Conservation (phyloP, 1,140 invertebrate genomes). For the Lucilia sericata region DNA sequence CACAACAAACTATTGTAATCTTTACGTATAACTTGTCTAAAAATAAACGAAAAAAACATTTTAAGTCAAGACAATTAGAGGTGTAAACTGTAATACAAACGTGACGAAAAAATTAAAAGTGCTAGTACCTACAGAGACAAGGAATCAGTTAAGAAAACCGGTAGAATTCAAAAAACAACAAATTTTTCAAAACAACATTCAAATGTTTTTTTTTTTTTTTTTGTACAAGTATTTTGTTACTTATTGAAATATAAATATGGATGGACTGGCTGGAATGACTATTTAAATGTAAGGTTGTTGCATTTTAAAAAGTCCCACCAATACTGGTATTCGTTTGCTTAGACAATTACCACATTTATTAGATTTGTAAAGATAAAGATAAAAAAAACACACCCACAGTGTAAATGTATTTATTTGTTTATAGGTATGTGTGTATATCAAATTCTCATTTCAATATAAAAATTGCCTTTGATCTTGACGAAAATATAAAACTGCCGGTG, state of each 20-base stretch:
- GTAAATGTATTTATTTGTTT: neutral
- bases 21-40: neutral
- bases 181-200: neutral
- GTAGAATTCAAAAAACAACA: neutral
- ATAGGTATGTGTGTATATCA: neutral
- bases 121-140: neutral
- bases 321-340: neutral
- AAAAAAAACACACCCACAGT: constrained; percentile 35
- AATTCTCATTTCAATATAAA: constrained; percentile 3
- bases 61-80: constrained; percentile 35
- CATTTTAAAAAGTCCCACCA: constrained; percentile 1
- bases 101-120: neutral
- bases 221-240: too few species aligned
- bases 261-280: neutral
- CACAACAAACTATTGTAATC: neutral
- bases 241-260: too few species aligned
- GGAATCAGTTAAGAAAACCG: neutral
- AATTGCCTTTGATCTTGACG: constrained; percentile 40
- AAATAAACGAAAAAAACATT: constrained; percentile 4
- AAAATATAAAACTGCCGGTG: constrained; percentile 25
- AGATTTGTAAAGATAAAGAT: neutral
- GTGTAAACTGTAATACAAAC: constrained; percentile 38
- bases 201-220: too few species aligned
- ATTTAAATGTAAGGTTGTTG: neutral
- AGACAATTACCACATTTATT: constrained; percentile 31